Evolutionary conservation across 2,888 invertebrate species (phyloP).

Genomic region (Pherbina coryleti): DNA sequence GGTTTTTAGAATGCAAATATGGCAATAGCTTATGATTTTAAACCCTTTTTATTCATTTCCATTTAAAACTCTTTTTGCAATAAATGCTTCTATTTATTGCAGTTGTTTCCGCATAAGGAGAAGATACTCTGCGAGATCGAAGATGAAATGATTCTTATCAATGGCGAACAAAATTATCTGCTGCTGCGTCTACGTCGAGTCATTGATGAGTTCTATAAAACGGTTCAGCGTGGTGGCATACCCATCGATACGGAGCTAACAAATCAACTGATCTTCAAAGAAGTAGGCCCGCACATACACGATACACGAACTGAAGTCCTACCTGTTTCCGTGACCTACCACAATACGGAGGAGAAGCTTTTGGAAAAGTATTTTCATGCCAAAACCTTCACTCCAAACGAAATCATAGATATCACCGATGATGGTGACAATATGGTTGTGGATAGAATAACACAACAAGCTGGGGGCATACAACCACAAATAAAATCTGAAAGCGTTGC

Average conservation of each 20-base stretch:
- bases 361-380: slow-evolving; percentile 56
- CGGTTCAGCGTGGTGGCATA: slow-evolving; percentile 55
- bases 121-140: slow-evolving; percentile 62
- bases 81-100: no score
- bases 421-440: slow-evolving; percentile 13
- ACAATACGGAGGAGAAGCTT: slow-evolving; percentile 61
- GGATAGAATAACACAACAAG: background rate
- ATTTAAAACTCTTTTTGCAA: no score
- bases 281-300: slow-evolving; percentile 58
- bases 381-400: slow-evolving; percentile 46
- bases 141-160: slow-evolving; percentile 65
- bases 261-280: slow-evolving; percentile 58
- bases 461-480: background rate
- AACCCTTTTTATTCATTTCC: no score
- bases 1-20: no score
- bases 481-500: background rate
- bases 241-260: slow-evolving; percentile 52
- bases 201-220: slow-evolving; percentile 59
- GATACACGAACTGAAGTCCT: slow-evolving; percentile 51
- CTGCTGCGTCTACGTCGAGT: slow-evolving; percentile 58
- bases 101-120: no score
- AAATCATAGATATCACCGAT: slow-evolving; percentile 1
- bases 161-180: slow-evolving; percentile 63
- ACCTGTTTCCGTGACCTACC: slow-evolving; percentile 56
- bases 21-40: no score